Evolutionary conservation across 2,113 vertebrate species (phyloP).

Genomic region (Cynopterus brachyotis): DNA sequence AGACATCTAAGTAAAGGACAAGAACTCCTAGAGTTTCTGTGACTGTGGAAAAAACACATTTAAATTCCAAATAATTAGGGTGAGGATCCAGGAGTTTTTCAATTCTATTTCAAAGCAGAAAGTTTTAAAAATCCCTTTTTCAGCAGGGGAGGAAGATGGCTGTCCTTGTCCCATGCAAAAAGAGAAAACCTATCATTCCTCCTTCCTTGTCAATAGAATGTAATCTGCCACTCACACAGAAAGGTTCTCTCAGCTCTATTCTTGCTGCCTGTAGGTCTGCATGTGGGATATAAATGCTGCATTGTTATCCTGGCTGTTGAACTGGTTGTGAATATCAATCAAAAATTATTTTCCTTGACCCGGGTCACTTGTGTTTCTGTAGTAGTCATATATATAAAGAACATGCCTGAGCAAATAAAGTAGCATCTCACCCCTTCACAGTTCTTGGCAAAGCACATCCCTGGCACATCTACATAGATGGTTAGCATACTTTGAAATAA

Average conservation of each 20-base stretch:
- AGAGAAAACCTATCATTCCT: neutral
- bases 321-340: neutral
- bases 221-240: neutral
- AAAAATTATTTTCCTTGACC: neutral
- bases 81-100: neutral
- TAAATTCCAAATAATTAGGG: neutral
- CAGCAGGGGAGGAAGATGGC: neutral
- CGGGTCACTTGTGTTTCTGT: neutral
- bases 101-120: neutral
- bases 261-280: neutral
- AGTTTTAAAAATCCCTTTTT: neutral
- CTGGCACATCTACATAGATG: neutral
- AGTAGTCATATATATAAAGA: neutral
- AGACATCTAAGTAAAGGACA: neutral
- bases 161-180: neutral
- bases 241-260: neutral
- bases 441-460: neutral
- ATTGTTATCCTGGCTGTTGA: neutral
- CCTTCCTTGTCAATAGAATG: neutral
- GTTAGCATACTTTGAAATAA: neutral
- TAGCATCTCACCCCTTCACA: neutral
- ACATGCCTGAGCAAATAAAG: neutral
- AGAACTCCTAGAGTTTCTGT: neutral
- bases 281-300: neutral
- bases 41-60: neutral